phyloP scores from a whole-genome alignment of 2,113 vertebrate genomes.

The Rhadina sibilatrix region DNA sequence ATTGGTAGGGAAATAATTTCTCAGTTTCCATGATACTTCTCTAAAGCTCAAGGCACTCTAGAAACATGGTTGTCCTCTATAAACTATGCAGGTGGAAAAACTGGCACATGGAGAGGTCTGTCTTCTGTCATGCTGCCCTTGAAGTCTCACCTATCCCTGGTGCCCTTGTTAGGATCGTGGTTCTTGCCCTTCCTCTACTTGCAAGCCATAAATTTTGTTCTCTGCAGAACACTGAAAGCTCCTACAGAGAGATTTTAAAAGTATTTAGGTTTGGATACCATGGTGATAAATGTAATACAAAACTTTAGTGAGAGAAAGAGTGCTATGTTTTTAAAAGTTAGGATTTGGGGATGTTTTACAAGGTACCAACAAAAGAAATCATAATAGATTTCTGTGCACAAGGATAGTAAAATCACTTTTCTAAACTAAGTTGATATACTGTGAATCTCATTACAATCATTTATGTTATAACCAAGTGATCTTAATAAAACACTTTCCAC shows the following conservation, averaged over 20 bases:
- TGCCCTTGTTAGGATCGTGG: fast-evolving
- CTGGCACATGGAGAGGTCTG: background rate
- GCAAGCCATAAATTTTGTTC: background rate
- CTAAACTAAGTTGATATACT: background rate
- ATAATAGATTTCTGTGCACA: background rate
- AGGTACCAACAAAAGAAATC: background rate
- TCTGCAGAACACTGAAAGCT: background rate
- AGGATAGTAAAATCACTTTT: background rate
- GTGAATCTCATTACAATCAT: background rate
- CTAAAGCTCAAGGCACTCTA: background rate
- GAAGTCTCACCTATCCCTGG: background rate
- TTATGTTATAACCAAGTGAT: background rate
- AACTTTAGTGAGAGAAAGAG: background rate
- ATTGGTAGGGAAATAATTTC: background rate
- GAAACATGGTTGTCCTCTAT: background rate
- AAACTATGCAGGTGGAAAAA: background rate
- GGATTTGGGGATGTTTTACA: background rate
- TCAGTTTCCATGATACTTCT: background rate
- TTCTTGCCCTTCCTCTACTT: background rate
- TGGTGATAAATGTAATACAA: background rate
- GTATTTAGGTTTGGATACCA: background rate
- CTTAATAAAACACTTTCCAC: background rate
- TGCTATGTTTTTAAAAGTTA: background rate
- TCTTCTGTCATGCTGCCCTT: background rate
- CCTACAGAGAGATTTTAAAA: background rate